Evolutionary conservation across 2,113 vertebrate species (phyloP), one percentile per base, ranked within the genome.

Genomic region (Mormoops blainvillei): DNA sequence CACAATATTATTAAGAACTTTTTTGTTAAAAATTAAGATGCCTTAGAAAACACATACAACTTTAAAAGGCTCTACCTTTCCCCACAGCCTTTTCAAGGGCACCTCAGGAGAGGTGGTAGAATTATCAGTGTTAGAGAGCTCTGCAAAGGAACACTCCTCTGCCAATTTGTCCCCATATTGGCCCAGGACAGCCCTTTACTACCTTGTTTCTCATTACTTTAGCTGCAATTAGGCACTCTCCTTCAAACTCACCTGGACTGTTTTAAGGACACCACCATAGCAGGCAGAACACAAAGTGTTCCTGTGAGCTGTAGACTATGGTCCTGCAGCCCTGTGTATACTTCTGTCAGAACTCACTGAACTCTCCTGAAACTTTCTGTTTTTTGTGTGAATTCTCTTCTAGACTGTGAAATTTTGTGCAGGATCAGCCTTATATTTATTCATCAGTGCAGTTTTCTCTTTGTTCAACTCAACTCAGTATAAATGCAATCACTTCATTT

Each of bases 11-110:
- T 67, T 93, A 96, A 96, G 90, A 94, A 98, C 67, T 1, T 91
- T 91, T 52, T 78, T 77, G 92, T 94, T 97, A 74, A 87, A 98
- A 97, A 97, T 97, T 95, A 94, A 97, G 97, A 97, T 94, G n/a
- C 76, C 86, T 82, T 63, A 95, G 86, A 98, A 98, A 92, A 94
- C 3, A 58, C 84, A 96, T 4, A 52, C 81, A 54, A 3, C 14
- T 96, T 87, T 97, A 89, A 74, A 58, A 97, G 96, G 48, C 33
- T 97, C 56, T 78, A 3, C 65, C 73, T 96, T 96, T 98, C 90
- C 45, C 63, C 54, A 93, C 28, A n/a, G 61, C 2, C 50, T 45
- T 97, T 95, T 86, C 70, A 70, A 92, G 88, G 84, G 90, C 11
- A 61, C 41, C 65, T 91, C 28, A 16, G 77, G 81, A 89, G 97